Conservation (phyloP, 2,888 invertebrate genomes). For the Agrypnus murinus region DNA sequence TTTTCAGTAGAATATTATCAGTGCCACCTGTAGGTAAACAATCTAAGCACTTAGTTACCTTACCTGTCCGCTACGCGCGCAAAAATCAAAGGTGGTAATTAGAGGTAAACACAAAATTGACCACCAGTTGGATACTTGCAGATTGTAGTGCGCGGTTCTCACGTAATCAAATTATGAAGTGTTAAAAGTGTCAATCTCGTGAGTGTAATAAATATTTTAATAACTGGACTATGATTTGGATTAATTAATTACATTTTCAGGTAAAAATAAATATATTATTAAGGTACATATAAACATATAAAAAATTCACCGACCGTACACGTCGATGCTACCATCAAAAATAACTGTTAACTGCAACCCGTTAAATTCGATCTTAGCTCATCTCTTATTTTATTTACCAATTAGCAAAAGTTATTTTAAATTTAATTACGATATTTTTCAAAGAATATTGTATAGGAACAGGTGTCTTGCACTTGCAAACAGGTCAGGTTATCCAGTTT, state of each 20-base stretch:
- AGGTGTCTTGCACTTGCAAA: slow-evolving; percentile 30
- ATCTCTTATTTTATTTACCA: slow-evolving; percentile 30
- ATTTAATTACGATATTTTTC: slow-evolving; percentile 1
- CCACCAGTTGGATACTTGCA: slow-evolving; percentile 54
- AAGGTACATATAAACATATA: neutral
- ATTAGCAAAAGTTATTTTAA: neutral
- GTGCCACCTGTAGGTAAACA: slow-evolving; percentile 20
- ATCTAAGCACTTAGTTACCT: slow-evolving; percentile 33
- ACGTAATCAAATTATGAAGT: slow-evolving; percentile 58
- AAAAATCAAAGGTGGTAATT: slow-evolving; percentile 55
- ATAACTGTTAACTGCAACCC: slow-evolving; percentile 61
- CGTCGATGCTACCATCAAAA: slow-evolving; percentile 59
- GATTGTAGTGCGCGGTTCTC: slow-evolving; percentile 56
- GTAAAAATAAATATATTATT: slow-evolving; percentile 28
- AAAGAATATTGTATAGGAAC: slow-evolving; percentile 8
- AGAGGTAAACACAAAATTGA: slow-evolving; percentile 54
- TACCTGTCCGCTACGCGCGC: slow-evolving; percentile 50
- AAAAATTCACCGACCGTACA: slow-evolving; percentile 53
- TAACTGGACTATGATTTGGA: slow-evolving; percentile 55
- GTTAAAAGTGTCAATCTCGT: slow-evolving; percentile 54
- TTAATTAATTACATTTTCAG: slow-evolving; percentile 51
- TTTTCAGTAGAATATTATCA: neutral
- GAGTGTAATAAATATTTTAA: slow-evolving; percentile 49
- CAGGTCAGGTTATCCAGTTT: slow-evolving; percentile 26
- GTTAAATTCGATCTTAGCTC: slow-evolving; percentile 57